Percentiles rank a stretch among this genome's conserved stretches.
These are phyloP conservation scores for cattle (Bos taurus) DNA, from an alignment of 2,113 vertebrate species.

Conservation along the genomic window DNA sequence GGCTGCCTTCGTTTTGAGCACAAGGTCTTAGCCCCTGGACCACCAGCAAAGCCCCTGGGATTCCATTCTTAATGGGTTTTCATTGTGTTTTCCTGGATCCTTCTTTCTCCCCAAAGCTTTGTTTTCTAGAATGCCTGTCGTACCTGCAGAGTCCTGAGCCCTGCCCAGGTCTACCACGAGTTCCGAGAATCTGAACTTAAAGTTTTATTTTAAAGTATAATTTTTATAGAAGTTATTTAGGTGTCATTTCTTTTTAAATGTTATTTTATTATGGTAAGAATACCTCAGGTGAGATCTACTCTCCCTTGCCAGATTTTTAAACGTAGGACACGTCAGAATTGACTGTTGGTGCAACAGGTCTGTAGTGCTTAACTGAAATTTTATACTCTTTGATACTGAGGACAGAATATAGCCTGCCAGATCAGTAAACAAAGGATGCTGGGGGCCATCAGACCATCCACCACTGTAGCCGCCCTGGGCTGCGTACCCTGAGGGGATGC, in stretches of 20 bases:
- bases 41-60: not conserved
- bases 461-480: not conserved
- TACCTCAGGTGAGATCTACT: not conserved
- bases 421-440: not conserved
- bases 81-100: not conserved
- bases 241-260: not conserved
- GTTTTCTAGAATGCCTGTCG: not conserved
- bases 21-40: not conserved
- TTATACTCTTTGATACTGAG: not conserved
- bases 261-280: not conserved
- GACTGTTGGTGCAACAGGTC: not conserved
- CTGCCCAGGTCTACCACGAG: not conserved
- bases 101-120: not conserved
- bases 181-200: not conserved
- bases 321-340: accelerated
- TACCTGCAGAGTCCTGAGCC: not conserved
- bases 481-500: not conserved
- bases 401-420: not conserved
- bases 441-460: not conserved
- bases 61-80: not conserved
- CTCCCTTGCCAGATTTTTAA: not conserved
- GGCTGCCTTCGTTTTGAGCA: not conserved
- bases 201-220: not conserved
- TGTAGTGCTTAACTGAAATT: not conserved
- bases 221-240: not conserved